Evolutionary conservation across 2,797 vertebrate genomes (phyloP).

Genomic region (Poeciliopsis paucimaculata): DNA sequence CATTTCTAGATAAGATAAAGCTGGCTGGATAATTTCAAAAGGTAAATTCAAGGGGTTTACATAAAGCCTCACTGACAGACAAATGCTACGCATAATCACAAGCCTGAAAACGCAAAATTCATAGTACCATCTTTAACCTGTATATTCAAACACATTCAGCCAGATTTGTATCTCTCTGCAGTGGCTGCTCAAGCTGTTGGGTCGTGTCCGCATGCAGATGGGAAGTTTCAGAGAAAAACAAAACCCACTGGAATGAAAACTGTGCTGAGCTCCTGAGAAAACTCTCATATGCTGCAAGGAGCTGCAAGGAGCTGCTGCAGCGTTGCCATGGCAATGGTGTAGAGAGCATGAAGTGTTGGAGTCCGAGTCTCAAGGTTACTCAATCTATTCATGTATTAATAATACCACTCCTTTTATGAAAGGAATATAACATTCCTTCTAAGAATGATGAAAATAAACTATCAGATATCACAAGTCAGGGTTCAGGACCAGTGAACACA

Average conservation of each 20-base stretch:
- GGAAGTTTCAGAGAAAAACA: constrained; percentile 56
- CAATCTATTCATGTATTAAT: constrained; percentile 78
- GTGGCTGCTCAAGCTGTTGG: constrained; percentile 30
- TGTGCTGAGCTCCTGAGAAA: constrained; percentile 50
- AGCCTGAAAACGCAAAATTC: background rate
- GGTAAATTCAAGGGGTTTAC: background rate
- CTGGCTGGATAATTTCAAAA: background rate
- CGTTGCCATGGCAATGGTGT: constrained; percentile 79
- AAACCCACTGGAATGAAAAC: constrained; percentile 62
- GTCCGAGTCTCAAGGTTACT: constrained; percentile 79
- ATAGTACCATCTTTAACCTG: constrained; percentile 1
- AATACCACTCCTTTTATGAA: constrained; percentile 65
- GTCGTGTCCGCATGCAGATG: constrained; percentile 49
- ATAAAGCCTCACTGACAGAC: background rate
- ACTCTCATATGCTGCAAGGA: constrained; percentile 52
- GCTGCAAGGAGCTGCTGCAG: constrained; percentile 64
- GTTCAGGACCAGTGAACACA: constrained; percentile 38
- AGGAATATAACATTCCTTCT: constrained; percentile 65
- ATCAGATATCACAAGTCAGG: constrained; percentile 50
- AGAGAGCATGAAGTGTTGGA: constrained; percentile 61
- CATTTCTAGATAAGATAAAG: background rate
- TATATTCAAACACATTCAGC: constrained; percentile 13
- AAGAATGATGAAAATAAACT: constrained; percentile 68
- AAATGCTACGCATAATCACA: background rate
- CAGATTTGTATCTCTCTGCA: constrained; percentile 16